Evolutionary conservation across 2,113 vertebrate genomes (phyloP), one percentile per base, ranked within the genome.

Genomic region (Cairina moschata): DNA sequence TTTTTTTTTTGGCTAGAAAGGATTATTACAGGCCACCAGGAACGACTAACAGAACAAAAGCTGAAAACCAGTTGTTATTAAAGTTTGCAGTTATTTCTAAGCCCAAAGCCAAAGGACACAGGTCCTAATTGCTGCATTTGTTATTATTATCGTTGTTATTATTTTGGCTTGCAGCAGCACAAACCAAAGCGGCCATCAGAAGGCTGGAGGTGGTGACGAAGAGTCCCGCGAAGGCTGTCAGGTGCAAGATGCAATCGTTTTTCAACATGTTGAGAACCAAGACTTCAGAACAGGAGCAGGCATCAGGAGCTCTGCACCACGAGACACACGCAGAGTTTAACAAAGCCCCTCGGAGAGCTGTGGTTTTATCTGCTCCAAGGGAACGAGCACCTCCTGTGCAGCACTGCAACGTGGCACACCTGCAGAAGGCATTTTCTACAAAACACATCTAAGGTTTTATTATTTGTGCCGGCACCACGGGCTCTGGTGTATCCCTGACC

Each of bases 401-500:
- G 29, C 54, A 31, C 54, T 17, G 54, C 54, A 56, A 66, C 16
- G 66, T 1, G 1, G 14, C 42, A 62, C 1, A 4, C 29, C 82
- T 85, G 34, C 74, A 77, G 60, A 77, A 83, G 78, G 55, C 42
- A 42, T 12, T 50, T 52, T 83, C 26, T 72, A 74, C 54, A 15
- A 83, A 92, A 86, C 44, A 87, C 92, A 92, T 77, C 44, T 32
- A 55, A 74, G 82, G 22, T 52, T 87, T 87, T 72, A 90, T 38
- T 75, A 54, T 50, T 23, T 23, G 50, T 50, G 50, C 50, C 12
- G 7, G 50, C 23, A 50, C 50, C 46, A 23, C 31, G 16, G 4
- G 42, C 95, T 95, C 89, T 94, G 83, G 90, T 75, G 80, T 83
- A 86, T 73, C 80, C 83, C 77, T 54, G 56, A 60, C 62, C 9